Evolutionary conservation across 2,113 vertebrate genomes (phyloP), one percentile per base, ranked within the genome.

Genomic region (Colistium nudipinnis): DNA sequence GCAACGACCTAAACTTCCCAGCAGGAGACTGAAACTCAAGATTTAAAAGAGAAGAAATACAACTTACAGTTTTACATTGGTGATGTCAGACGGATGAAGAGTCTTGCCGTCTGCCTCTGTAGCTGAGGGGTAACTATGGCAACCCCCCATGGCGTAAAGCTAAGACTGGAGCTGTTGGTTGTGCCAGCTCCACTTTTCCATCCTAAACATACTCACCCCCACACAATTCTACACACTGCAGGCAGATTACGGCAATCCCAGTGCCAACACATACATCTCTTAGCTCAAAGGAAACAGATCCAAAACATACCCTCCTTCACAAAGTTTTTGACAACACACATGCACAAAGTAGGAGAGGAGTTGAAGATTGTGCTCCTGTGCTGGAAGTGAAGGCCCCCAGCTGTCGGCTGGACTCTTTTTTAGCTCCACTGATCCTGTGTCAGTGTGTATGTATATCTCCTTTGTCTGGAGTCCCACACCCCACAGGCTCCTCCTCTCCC

Each of bases 51-150:
- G 20, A 28, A 20, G 19, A 45, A 62, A 66, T 1, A 6, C 3
- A 45, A 90, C 90, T 91, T 67, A 91, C 90, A 74, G 74, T 87
- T 90, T 90, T 7, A 80, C 80, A 48, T 64, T 69, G 75, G 47
- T 62, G 79, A 82, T 78, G 65, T 82, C 85, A 48, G 85, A 83
- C 3, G 69, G 73, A 17, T 87, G 76, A 62, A 63, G 76, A 48
- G 62, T 54, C 30, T 77, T 82, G 60, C 62, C 54, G 69, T 90
- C 90, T 52, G 59, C 36, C 74, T 91, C 80, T 7, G 73, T 79
- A 19, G 82, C 79, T 2, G 90, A 90, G 88, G 90, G 89, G 89
- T 91, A 91, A 76, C 90, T 91, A 79, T 91, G 90, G 78, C 90
- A 91, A 80, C 89, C 89, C 85, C 90, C 90, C 90, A 91, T 91